Evolutionary conservation across 2,888 invertebrate genomes (phyloP).

Genomic region (Leptogaster cylindrica): DNA sequence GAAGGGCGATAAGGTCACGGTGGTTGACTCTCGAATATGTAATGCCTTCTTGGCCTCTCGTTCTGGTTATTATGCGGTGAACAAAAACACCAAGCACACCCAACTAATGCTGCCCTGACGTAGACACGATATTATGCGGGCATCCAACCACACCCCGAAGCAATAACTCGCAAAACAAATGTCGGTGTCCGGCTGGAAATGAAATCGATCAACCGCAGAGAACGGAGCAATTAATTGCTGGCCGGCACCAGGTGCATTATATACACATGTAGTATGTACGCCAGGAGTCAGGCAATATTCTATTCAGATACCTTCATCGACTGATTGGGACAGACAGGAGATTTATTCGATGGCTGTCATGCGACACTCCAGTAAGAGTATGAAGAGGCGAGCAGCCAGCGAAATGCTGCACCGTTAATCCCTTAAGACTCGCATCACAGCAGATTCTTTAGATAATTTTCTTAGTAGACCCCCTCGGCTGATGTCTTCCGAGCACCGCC

Average conservation of each 20-base stretch:
- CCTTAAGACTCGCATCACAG: constrained; percentile 19
- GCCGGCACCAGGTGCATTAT: constrained; percentile 28
- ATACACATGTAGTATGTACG: not conserved
- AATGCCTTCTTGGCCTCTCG: not conserved
- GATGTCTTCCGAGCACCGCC: not conserved
- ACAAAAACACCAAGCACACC: constrained; percentile 15
- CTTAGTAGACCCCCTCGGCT: constrained; percentile 8
- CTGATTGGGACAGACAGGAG: not conserved
- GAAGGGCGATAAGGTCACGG: constrained; percentile 23
- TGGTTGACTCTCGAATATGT: constrained; percentile 8
- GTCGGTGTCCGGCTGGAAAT: constrained; percentile 32
- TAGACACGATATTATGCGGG: constrained; percentile 22
- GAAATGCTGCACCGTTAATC: constrained; percentile 35
- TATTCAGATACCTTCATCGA: not conserved
- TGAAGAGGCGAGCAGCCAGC: constrained; percentile 7
- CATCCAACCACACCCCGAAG: constrained; percentile 26
- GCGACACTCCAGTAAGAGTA: not conserved
- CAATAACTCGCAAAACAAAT: constrained; percentile 33
- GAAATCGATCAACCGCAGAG: constrained; percentile 38
- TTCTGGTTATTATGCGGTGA: not conserved
- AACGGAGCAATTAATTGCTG: constrained; percentile 27
- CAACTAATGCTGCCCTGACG: not conserved
- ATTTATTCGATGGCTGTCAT: not conserved
- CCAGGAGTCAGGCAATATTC: not conserved
- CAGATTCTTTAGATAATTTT: constrained; percentile 35